These are phyloP conservation scores for Idaea biselata DNA, from an alignment of 2,888 invertebrate genomes.

Conservation along the genomic window DNA sequence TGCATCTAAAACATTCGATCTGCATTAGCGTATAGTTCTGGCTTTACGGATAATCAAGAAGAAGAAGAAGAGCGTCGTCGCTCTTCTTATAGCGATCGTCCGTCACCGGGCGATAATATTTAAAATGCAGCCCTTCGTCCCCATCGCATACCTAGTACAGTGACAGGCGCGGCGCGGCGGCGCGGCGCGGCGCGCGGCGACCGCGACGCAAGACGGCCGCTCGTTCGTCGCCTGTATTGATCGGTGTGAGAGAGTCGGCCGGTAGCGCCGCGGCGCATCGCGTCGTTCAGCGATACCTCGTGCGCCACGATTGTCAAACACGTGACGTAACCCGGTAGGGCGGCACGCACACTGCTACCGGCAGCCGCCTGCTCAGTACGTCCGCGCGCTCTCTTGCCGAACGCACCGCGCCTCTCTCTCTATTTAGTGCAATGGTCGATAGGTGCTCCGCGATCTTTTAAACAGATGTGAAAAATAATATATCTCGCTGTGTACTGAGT, in stretches of 20 bases:
- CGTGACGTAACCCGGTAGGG: conserved; percentile 24
- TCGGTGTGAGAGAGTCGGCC: conserved; percentile 2
- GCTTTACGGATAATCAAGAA: too few species aligned
- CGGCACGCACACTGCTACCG: conserved; percentile 48
- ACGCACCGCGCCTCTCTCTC: conserved; percentile 37
- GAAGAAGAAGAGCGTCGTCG: too few species aligned
- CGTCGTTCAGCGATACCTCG: conserved; percentile 6
- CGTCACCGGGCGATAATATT: too few species aligned
- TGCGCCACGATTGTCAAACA: conserved; percentile 23
- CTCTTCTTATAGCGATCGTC: too few species aligned
- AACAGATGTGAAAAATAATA: neutral
- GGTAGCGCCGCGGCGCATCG: conserved; percentile 15
- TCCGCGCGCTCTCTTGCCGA: conserved; percentile 45
- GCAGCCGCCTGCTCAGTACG: conserved; percentile 58
- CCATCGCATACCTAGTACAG: too few species aligned
- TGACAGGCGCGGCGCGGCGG: conserved; percentile 47
- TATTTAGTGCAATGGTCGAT: neutral
- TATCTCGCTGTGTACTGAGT: conserved; percentile 3
- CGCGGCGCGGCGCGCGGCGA: conserved; percentile 25
- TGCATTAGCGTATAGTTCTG: too few species aligned
- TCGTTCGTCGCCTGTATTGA: neutral
- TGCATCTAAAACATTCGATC: too few species aligned
- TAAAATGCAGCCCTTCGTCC: too few species aligned
- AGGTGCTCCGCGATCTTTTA: neutral
- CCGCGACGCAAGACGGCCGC: conserved; percentile 17